Evolutionary conservation across 2,797 vertebrate species (phyloP).

Genomic region (Amniataba percoides): DNA sequence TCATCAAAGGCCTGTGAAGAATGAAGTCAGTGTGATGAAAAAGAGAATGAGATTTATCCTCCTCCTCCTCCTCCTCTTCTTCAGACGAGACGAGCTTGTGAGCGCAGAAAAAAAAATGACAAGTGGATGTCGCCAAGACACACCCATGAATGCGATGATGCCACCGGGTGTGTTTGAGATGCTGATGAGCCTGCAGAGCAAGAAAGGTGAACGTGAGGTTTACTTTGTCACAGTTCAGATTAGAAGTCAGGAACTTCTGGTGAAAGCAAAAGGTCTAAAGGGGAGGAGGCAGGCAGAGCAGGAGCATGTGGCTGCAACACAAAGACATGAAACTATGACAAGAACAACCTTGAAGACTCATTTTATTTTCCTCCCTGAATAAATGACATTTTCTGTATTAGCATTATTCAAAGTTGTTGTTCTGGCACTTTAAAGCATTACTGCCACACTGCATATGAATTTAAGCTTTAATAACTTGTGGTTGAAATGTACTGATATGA

Average conservation of each 20-base stretch:
- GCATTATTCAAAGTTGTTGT: background rate
- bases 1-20: conserved; percentile 75
- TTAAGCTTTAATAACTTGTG: too few species aligned
- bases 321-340: background rate
- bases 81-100: conserved; percentile 29
- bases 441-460: too few species aligned
- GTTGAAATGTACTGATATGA: too few species aligned
- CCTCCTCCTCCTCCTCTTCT: conserved; percentile 25
- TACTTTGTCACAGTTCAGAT: background rate
- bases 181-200: conserved; percentile 31
- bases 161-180: conserved; percentile 46
- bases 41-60: conserved; percentile 74
- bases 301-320: background rate
- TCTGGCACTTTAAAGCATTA: background rate
- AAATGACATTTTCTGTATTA: background rate
- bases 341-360: background rate
- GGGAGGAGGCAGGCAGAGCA: background rate
- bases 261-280: background rate
- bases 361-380: background rate
- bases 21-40: conserved; percentile 79
- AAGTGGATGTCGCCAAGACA: conserved; percentile 41
- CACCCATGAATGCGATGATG: conserved; percentile 45
- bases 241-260: background rate
- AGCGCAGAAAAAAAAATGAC: conserved; percentile 57
- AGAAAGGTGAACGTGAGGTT: conserved; percentile 8